Evolutionary conservation across 2,888 invertebrate genomes (phyloP).

Genomic region (Ptychoptera contaminata): DNA sequence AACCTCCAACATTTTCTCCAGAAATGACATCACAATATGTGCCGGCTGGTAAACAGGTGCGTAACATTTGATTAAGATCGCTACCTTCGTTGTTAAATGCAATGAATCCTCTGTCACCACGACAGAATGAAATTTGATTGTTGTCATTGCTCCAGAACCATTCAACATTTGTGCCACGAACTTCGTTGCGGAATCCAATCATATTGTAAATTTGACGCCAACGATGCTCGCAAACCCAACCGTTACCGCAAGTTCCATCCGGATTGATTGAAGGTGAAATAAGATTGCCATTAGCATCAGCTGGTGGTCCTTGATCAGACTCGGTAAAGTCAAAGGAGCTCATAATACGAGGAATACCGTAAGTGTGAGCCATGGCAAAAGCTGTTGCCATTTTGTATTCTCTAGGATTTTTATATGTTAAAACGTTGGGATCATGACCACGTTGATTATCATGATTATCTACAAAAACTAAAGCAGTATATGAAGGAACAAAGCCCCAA

Average conservation of each 20-base stretch:
- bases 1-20: conserved; percentile 39
- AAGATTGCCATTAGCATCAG: conserved; percentile 41
- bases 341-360: conserved; percentile 66
- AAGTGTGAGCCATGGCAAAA: conserved; percentile 77
- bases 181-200: conserved; percentile 60
- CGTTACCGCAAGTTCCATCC: conserved; percentile 49
- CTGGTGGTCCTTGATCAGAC: conserved; percentile 52
- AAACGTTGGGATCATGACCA: conserved; percentile 47
- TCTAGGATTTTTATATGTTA: conserved; percentile 50
- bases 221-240: conserved; percentile 74
- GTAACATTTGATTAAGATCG: conserved; percentile 37
- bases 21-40: conserved; percentile 74
- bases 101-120: conserved; percentile 57
- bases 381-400: conserved; percentile 67
- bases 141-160: conserved; percentile 71
- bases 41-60: conserved; percentile 59
- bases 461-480: conserved; percentile 56
- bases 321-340: conserved; percentile 61
- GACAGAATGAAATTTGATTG: conserved; percentile 73
- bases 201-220: conserved; percentile 70
- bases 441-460: conserved; percentile 90
- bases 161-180: conserved; percentile 36
- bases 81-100: conserved; percentile 55
- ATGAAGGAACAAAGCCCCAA: conserved; percentile 48
- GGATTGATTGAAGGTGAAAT: conserved; percentile 46